These are phyloP conservation scores for Aselliscus stoliczkanus DNA, from an alignment of 2,797 vertebrate genomes.

Conservation along the genomic window DNA sequence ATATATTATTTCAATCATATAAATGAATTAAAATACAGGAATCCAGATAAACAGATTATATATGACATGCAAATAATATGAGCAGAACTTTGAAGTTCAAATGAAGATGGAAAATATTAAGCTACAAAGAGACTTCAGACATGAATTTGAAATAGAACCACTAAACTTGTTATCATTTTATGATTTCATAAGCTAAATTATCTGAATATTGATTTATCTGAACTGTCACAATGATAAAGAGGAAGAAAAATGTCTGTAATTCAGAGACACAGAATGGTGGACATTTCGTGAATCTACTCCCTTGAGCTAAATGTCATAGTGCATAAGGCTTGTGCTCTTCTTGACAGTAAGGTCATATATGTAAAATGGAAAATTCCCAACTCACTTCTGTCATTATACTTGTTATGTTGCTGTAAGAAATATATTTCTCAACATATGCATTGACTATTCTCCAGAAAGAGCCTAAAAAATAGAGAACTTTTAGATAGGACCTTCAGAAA, in stretches of 20 bases:
- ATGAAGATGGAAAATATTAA: constrained; percentile 4
- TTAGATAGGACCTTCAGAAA: neutral
- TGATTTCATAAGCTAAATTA: neutral
- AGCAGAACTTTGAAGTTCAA: constrained; percentile 20
- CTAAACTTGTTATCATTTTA: neutral
- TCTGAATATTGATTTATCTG: neutral
- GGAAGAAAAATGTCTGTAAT: neutral
- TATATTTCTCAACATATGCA: neutral
- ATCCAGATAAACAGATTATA: neutral
- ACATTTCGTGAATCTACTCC: neutral
- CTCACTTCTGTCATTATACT: neutral
- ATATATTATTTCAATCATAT: neutral
- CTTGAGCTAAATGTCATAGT: neutral
- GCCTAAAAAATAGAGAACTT: neutral
- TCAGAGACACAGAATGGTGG: neutral
- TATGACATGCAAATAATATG: neutral
- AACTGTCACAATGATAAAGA: neutral
- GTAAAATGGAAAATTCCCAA: neutral
- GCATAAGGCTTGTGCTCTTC: neutral
- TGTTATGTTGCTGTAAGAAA: neutral
- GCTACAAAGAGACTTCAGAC: neutral
- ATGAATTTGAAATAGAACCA: neutral
- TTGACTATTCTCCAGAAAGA: neutral
- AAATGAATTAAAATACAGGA: neutral
- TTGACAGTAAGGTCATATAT: neutral